Evolutionary conservation across 2,113 vertebrate species (phyloP), one percentile per base, ranked within the genome.

Genomic region (Nipponia nippon): DNA sequence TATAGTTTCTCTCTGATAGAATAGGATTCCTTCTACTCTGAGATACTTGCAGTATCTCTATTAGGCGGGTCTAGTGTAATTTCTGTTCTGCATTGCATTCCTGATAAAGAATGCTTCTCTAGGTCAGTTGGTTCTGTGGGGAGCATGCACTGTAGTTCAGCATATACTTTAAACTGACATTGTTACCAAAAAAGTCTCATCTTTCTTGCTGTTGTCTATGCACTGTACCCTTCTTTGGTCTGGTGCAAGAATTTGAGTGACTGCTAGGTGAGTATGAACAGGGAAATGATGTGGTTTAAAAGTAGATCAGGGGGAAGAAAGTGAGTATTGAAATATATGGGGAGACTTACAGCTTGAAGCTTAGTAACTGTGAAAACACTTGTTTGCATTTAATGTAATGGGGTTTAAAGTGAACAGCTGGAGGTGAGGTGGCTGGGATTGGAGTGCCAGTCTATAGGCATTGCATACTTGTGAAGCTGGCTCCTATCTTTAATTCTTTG

Each of bases 331-430:
- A 53, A 84, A 53, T 50, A 3, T 44, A 5, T 32, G 4, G 22
- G 29, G 9, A 44, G 14, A 6, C 9, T 66, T 65, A 34, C 2
- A 79, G 15, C 6, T n/a, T 72, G 65, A 72, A 17, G 19, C 5
- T 66, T 23, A 6, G 2, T 77, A 29, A 27, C 12, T 59, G 16
- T 2, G 6, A 19, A 71, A 84, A 7, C 22, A 46, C 21, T 55
- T 81, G 16, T 40, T 92, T 59, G 22, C 0, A 0, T 10, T 56
- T 61, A 29, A 13, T 42, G 3, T 66, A 21, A 15, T 30, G 12
- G 32, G 14, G 1, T 47, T 67, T 76, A 6, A 77, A 71, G 44
- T 34, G 70, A 49, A 59, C 4, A 32, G 44, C 16, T 49, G 44
- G 20, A 55, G 22, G 23, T 75, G 16, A 36, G 7, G 23, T 84